These are phyloP conservation scores for Telenomus remus DNA, from an alignment of 1,140 invertebrate genomes.

Conservation along the genomic window DNA sequence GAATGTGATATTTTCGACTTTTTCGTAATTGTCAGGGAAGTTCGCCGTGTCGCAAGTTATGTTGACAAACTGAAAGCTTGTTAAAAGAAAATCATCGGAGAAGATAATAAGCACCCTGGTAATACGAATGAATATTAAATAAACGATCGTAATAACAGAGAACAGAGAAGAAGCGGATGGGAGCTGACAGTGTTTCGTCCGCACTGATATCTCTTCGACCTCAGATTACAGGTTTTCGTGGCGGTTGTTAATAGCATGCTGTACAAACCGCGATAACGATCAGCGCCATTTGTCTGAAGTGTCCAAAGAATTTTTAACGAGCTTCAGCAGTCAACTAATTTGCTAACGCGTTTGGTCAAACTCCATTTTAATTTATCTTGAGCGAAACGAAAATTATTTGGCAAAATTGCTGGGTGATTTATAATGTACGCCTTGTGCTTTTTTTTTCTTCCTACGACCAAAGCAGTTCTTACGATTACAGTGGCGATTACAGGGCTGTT, in stretches of 20 bases:
- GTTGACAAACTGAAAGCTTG: no score
- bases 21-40: no score
- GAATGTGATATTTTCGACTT: no score
- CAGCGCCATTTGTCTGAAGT: conserved; percentile 57
- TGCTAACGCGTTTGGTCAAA: conserved; percentile 53
- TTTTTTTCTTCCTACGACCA: conserved; percentile 1
- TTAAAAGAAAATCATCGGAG: no score
- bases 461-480: conserved; percentile 30
- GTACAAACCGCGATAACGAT: conserved; percentile 59
- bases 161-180: conserved; percentile 17
- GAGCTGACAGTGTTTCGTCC: conserved; percentile 33
- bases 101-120: neutral
- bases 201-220: conserved; percentile 55
- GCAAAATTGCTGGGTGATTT: conserved; percentile 39
- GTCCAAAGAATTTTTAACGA: conserved; percentile 60
- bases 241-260: conserved; percentile 59
- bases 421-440: conserved; percentile 21
- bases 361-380: conserved; percentile 57
- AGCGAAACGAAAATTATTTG: conserved; percentile 43
- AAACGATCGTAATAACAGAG: conserved; percentile 16
- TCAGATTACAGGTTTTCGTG: conserved; percentile 59
- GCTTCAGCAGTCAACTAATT: conserved; percentile 53
- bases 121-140: neutral
- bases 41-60: no score
- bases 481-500: neutral